Evolutionary conservation across 2,797 vertebrate species (phyloP), one percentile per base, ranked within the genome.

Genomic region (Pipistrellus pygmaeus): DNA sequence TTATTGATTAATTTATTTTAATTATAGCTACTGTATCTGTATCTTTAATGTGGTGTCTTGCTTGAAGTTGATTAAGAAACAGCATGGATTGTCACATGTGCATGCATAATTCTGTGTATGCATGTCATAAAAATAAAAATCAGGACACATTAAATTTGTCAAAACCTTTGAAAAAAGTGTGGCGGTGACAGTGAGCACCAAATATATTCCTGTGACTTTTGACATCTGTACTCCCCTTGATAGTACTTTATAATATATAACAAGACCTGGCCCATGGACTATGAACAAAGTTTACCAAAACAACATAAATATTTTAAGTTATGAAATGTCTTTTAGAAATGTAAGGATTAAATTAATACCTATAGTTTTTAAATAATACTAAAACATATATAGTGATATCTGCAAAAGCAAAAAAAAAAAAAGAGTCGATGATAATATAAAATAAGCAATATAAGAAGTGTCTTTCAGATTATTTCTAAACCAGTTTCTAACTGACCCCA

Each of bases 141-240:
- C 41, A 82, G 17, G 17, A 64, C 25, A 92, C 17, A n/a, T 51
- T 20, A 53, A 15, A 15, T 72, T 60, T 69, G 30, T 64, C 30
- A 0, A 60, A 27, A 25, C 1, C 44, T 85, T 53, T 55, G 13
- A 25, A n/a, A n/a, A 27, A 15, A 44, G 1, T 55, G 35, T 82
- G 13, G 21, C 9, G 38, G 38, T 21, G 6, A 23, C 4, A 2
- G 3, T 1, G 1, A 25, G 0, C 13, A 27, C 5, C 1, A 30
- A 23, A 23, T 25, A 4, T 55, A 32, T 17, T 15, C 3, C 41
- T 48, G 13, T 25, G 1, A 20, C 15, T 8, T 11, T 53, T 41
- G 13, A 32, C 2, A 32, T 7, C 38, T 57, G 18, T 0, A 14
- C 0, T 14, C 60, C 20, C 62, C 23, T 75, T 69, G 1, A 21